Percentiles rank a stretch among this genome's conserved stretches.
Evolutionary conservation across 2,113 vertebrate species (phyloP).

Genomic region (Motacilla tschutschensis): DNA sequence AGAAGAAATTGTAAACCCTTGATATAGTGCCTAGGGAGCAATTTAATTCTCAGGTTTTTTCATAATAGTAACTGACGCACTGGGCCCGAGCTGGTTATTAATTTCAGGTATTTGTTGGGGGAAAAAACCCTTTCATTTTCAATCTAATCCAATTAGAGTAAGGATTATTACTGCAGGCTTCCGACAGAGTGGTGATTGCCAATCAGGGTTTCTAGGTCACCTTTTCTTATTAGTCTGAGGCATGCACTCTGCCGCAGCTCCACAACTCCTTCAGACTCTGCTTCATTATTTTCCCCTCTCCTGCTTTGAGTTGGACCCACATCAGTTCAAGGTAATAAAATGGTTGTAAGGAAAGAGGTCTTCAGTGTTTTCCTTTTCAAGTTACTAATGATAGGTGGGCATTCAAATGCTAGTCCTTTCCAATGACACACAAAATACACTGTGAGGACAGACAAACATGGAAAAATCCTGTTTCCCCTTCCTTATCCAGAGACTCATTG

Average conservation of each 20-base stretch:
- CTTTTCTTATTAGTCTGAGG: slow-evolving; percentile 53
- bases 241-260: not conserved
- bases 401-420: not conserved
- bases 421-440: not conserved
- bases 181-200: slow-evolving; percentile 51
- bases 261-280: not conserved
- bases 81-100: slow-evolving; percentile 50
- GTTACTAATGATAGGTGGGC: not conserved
- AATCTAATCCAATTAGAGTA: slow-evolving; percentile 60
- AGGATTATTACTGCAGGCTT: slow-evolving; percentile 62
- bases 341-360: not conserved
- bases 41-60: slow-evolving; percentile 47
- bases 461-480: not conserved
- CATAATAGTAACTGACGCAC: slow-evolving; percentile 44
- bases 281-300: not conserved
- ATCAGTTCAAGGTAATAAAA: slow-evolving; percentile 33
- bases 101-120: slow-evolving; percentile 67
- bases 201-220: slow-evolving; percentile 65
- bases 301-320: not conserved
- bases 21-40: slow-evolving; percentile 39
- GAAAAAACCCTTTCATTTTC: slow-evolving; percentile 54
- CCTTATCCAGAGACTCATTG: not conserved
- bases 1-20: slow-evolving; percentile 43
- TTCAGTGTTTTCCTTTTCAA: not conserved
- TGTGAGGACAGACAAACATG: not conserved